phyloP scores from a whole-genome alignment of 2,797 vertebrate genomes.

The Chelidonichthys spinosus region DNA sequence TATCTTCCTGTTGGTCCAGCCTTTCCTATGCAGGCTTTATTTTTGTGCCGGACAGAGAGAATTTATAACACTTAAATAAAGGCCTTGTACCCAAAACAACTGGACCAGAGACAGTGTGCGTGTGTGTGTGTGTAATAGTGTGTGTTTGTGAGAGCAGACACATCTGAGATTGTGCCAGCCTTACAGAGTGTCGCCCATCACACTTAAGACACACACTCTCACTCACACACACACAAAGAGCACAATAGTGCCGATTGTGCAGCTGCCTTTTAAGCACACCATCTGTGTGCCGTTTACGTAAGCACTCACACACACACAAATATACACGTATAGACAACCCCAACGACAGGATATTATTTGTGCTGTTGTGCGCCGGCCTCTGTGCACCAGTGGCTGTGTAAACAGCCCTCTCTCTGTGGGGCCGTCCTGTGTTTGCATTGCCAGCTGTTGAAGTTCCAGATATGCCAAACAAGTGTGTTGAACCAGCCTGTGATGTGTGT shows the following conservation, averaged over 20 bases:
- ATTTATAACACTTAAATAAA: slow-evolving; percentile 72
- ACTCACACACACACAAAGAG: slow-evolving; percentile 41
- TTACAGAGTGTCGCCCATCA: slow-evolving; percentile 65
- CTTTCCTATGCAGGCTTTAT: slow-evolving; percentile 61
- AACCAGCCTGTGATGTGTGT: slow-evolving; percentile 49
- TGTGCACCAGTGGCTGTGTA: slow-evolving; percentile 50
- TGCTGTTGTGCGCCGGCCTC: slow-evolving; percentile 50
- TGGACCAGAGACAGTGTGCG: slow-evolving; percentile 42
- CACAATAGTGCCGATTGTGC: slow-evolving; percentile 76
- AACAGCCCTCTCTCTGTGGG: slow-evolving; percentile 57
- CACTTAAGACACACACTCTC: slow-evolving; percentile 51
- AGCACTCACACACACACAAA: slow-evolving; percentile 15
- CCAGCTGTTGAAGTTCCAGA: slow-evolving; percentile 72
- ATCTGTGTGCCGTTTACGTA: slow-evolving; percentile 73
- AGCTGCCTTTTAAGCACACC: slow-evolving; percentile 72
- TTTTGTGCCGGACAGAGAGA: slow-evolving; percentile 60
- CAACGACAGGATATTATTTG: slow-evolving; percentile 70
- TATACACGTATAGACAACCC: slow-evolving; percentile 40
- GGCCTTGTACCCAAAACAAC: slow-evolving; percentile 60
- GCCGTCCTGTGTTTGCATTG: slow-evolving; percentile 48
- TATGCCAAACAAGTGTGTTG: slow-evolving; percentile 51
- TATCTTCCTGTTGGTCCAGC: slow-evolving; percentile 44
- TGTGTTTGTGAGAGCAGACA: slow-evolving; percentile 17
- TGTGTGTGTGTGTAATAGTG: slow-evolving; percentile 29
- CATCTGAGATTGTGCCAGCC: slow-evolving; percentile 56